Evolutionary conservation across 2,113 vertebrate species (phyloP).

Genomic region (Hippotragus niger): DNA sequence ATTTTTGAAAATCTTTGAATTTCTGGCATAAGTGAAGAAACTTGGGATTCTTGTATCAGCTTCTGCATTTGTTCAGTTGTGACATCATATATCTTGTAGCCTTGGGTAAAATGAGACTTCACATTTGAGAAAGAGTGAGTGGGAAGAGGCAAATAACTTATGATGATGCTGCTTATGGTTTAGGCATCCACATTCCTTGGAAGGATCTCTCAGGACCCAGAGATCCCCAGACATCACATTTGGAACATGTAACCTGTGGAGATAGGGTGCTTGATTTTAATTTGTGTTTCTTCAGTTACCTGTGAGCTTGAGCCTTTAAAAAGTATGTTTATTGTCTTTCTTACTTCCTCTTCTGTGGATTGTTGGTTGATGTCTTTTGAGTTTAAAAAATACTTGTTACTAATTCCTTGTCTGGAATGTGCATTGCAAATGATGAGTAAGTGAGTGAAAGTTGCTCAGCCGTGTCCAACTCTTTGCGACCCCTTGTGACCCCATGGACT

Average conservation of each 20-base stretch:
- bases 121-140: not conserved
- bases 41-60: not conserved
- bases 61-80: not conserved
- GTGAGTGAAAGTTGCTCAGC: not conserved
- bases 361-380: not conserved
- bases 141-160: not conserved
- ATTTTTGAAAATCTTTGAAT: not conserved
- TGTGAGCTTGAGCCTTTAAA: not conserved
- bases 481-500: not conserved
- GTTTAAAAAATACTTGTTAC: not conserved
- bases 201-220: not conserved
- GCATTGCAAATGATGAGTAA: not conserved
- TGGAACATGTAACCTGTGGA: not conserved
- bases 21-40: not conserved
- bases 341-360: not conserved
- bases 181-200: not conserved
- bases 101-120: not conserved
- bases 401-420: not conserved
- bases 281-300: not conserved
- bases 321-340: not conserved
- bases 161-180: too few species aligned
- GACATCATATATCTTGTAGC: too few species aligned
- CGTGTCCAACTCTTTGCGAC: fast-evolving
- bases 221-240: not conserved
- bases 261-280: not conserved